Conservation (phyloP, 2,888 invertebrate genomes). For the Lysandra bellargus region DNA sequence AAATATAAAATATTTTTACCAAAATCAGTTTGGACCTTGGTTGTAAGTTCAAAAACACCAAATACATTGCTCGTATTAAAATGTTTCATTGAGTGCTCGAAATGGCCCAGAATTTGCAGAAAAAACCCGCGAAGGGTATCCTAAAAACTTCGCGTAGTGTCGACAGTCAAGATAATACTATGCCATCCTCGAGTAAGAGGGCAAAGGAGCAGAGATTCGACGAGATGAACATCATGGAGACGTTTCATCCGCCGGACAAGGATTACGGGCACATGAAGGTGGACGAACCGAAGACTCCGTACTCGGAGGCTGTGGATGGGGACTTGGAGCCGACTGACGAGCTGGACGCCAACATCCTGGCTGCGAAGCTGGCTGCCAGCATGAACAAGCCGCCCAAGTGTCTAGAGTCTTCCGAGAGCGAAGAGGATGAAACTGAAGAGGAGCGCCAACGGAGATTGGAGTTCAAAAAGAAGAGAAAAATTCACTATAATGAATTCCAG, state of each 20-base stretch:
- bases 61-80: constrained; percentile 38
- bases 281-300: constrained; percentile 98
- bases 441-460: constrained; percentile 84
- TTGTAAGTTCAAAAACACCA: neutral
- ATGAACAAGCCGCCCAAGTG: constrained; percentile 76
- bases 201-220: constrained; percentile 92
- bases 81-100: constrained; percentile 52
- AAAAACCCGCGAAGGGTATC: constrained; percentile 93
- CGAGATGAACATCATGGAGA: constrained; percentile 99
- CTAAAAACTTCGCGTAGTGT: constrained; percentile 95
- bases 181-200: constrained; percentile 69
- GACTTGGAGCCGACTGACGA: constrained; percentile 81
- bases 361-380: constrained; percentile 84
- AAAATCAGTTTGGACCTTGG: neutral
- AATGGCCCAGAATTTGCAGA: constrained; percentile 90
- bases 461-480: constrained; percentile 96
- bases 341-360: constrained; percentile 86
- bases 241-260: constrained; percentile 98
- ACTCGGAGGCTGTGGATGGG: constrained; percentile 81
- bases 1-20: neutral
- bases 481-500: constrained; percentile 97
- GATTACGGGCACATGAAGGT: constrained; percentile 99
- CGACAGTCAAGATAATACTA: constrained; percentile 82
- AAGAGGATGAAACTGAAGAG: constrained; percentile 83
- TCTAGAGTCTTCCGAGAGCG: constrained; percentile 74